Conservation (phyloP, 2,797 vertebrate species). For the Schizothorax lantsangensis region DNA sequence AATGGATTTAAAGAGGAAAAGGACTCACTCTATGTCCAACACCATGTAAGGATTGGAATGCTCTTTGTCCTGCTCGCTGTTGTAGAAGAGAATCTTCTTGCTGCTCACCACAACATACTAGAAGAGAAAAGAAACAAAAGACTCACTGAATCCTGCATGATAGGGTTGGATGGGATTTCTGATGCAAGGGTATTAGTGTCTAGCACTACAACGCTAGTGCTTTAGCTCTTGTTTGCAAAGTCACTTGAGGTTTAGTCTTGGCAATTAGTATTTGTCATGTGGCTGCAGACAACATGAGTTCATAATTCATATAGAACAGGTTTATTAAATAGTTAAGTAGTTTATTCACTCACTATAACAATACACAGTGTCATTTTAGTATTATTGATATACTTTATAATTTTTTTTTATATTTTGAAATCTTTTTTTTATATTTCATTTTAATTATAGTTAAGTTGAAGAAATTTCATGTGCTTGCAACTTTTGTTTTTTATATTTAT, state of each 20-base stretch:
- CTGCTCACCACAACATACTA: conserved; percentile 89
- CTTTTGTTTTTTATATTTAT: too few relatives aligned
- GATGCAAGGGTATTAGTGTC: not conserved
- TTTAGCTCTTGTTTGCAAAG: not conserved
- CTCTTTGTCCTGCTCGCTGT: conserved; percentile 89
- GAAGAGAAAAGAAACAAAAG: conserved; percentile 41
- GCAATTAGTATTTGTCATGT: not conserved
- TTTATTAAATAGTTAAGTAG: not conserved
- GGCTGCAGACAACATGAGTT: not conserved
- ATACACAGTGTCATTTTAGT: not conserved
- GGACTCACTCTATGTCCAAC: conserved; percentile 89
- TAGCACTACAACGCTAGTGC: not conserved
- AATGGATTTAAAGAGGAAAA: not conserved
- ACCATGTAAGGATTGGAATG: conserved; percentile 90
- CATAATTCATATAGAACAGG: not conserved
- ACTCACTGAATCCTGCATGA: conserved; percentile 5
- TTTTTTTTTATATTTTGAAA: too few relatives aligned
- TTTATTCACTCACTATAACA: not conserved
- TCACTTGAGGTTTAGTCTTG: not conserved
- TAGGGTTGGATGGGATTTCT: not conserved
- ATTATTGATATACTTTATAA: too few relatives aligned
- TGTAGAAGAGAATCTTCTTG: conserved; percentile 91
- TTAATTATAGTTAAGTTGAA: too few relatives aligned
- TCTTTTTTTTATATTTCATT: too few relatives aligned
- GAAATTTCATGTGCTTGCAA: too few relatives aligned